Evolutionary conservation across 2,113 vertebrate species (phyloP).

Genomic region (Tauraco erythrolophus): DNA sequence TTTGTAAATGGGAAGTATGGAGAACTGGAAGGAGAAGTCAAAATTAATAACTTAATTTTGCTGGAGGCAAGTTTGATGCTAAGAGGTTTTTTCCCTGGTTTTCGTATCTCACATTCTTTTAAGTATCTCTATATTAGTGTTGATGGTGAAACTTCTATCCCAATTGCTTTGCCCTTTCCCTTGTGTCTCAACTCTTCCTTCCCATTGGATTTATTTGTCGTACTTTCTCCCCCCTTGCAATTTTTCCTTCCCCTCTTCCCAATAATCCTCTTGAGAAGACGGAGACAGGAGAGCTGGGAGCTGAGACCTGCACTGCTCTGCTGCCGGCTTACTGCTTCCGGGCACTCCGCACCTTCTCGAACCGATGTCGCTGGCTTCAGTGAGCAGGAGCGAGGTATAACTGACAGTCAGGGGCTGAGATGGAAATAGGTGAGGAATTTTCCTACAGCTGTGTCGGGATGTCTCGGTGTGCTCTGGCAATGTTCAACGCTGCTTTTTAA

Average conservation of each 20-base stretch:
- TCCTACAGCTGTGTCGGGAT: neutral
- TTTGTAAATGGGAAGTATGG: neutral
- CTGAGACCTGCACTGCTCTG: fast-evolving
- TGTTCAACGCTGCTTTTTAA: neutral
- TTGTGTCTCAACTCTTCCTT: neutral
- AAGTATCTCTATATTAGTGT: neutral
- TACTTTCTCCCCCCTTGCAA: neutral
- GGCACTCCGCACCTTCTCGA: neutral
- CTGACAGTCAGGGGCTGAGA: neutral
- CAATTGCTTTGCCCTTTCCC: neutral
- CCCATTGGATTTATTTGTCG: neutral
- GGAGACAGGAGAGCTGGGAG: neutral
- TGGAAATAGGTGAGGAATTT: neutral
- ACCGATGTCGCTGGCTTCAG: fast-evolving
- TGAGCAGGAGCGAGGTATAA: neutral
- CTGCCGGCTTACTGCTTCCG: neutral
- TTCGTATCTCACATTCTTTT: neutral
- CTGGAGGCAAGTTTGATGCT: neutral
- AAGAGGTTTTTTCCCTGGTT: neutral
- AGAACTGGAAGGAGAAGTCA: neutral
- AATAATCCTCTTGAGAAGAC: neutral
- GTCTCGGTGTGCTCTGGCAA: neutral
- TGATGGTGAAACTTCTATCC: neutral
- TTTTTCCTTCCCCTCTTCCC: neutral
- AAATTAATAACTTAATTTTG: neutral